Percentiles rank a stretch among this genome's conserved stretches.
phyloP scores from a whole-genome alignment of 2,113 vertebrate species.

The Tragelaphus buxtoni region DNA sequence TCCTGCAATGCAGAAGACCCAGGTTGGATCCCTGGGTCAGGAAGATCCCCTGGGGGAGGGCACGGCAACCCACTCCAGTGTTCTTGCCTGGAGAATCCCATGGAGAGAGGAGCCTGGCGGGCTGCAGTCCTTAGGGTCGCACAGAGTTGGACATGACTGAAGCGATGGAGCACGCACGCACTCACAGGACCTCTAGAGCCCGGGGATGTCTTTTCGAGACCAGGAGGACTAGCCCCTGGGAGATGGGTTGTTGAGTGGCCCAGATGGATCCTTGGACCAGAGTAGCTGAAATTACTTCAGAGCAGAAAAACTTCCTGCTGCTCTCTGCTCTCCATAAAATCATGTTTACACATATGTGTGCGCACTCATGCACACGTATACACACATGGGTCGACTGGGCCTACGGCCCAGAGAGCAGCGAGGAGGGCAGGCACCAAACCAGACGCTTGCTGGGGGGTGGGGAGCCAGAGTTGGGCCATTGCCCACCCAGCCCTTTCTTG shows the following conservation, averaged over 20 bases:
- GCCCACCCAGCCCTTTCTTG: background rate
- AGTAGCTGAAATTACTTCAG: background rate
- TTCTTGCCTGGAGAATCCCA: background rate
- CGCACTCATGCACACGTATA: background rate
- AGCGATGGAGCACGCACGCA: fast-evolving
- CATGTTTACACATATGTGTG: constrained; percentile 4
- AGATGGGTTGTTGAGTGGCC: background rate
- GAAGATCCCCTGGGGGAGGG: background rate
- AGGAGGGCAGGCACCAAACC: background rate
- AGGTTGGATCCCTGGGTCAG: background rate
- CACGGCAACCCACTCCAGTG: background rate
- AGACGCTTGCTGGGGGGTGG: background rate
- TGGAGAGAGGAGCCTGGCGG: background rate
- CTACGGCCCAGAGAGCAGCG: constrained; percentile 46
- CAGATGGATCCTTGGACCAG: background rate
- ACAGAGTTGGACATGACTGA: background rate
- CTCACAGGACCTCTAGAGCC: background rate
- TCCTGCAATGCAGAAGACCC: background rate
- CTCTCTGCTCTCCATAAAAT: background rate
- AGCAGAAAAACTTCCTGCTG: constrained; percentile 29
- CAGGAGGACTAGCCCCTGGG: background rate
- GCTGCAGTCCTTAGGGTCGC: background rate
- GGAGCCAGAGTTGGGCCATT: background rate
- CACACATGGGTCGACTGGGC: constrained; percentile 13
- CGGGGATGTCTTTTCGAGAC: background rate